Evolutionary conservation across 2,113 vertebrate genomes (phyloP).

Genomic region (Embiotoca jacksoni): DNA sequence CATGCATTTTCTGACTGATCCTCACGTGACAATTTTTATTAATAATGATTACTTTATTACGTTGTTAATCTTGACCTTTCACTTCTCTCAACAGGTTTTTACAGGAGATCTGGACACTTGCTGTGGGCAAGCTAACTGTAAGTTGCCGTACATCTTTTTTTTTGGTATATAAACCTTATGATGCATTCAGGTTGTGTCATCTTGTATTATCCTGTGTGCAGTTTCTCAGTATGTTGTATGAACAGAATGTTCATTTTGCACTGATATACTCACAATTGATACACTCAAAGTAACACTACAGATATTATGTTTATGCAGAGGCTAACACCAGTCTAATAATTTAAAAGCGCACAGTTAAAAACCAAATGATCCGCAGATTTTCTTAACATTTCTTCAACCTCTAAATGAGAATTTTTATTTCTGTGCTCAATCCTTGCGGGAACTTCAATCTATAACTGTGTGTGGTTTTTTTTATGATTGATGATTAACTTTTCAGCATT

Average conservation of each 20-base stretch:
- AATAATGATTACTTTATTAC: too few relatives aligned
- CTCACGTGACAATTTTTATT: too few relatives aligned
- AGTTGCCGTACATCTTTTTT: conserved; percentile 48
- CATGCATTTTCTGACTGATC: too few relatives aligned
- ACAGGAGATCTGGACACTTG: conserved; percentile 57
- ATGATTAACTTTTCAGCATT: too few relatives aligned
- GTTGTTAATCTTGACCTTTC: background rate
- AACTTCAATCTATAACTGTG: conserved; percentile 38
- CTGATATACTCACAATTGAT: background rate
- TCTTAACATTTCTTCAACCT: background rate
- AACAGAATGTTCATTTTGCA: background rate
- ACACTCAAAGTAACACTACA: too few relatives aligned
- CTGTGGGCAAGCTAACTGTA: conserved; percentile 76
- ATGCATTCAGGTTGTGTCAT: background rate
- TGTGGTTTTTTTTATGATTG: conserved; percentile 1
- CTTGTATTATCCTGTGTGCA: background rate
- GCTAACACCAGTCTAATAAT: conserved; percentile 28
- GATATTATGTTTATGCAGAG: conserved; percentile 16
- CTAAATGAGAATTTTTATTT: conserved; percentile 9
- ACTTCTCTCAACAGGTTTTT: conserved; percentile 69
- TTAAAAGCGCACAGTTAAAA: conserved; percentile 50
- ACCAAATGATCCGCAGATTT: conserved; percentile 32
- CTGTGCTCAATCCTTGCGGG: conserved; percentile 3
- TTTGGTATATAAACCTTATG: background rate
- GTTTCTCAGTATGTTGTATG: background rate